Conservation (phyloP, 2,888 invertebrate genomes). For the Hypomecis punctinalis region DNA sequence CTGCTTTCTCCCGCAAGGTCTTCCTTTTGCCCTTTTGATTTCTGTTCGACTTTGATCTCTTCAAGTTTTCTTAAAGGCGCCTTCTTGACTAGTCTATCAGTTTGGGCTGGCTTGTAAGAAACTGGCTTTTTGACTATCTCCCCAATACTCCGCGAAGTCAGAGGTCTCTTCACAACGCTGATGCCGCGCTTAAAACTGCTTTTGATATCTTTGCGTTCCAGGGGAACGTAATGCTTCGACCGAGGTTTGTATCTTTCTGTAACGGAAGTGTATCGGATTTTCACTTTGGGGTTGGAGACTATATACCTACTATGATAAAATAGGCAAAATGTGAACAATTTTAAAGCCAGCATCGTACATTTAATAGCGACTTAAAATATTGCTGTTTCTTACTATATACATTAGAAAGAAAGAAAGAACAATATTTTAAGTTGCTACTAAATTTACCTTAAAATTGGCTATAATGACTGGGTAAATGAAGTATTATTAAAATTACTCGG, state of each 20-base stretch:
- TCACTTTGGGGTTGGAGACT: no score
- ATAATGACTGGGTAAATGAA: no score
- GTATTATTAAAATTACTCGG: no score
- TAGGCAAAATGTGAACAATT: no score
- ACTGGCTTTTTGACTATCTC: background rate
- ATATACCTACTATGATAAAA: no score
- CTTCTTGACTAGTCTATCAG: background rate
- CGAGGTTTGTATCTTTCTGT: conserved; percentile 7
- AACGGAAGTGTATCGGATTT: conserved; percentile 3
- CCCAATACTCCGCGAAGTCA: background rate
- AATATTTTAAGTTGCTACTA: no score
- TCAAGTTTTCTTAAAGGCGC: background rate
- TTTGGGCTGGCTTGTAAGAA: background rate
- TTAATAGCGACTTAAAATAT: no score
- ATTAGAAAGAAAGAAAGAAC: no score
- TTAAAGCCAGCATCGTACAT: no score
- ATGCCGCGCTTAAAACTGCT: background rate
- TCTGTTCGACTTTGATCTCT: background rate
- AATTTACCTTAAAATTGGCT: no score
- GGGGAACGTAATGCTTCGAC: background rate
- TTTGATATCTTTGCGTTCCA: background rate
- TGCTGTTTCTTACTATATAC: no score
- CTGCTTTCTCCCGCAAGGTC: background rate
- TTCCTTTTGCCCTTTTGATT: no score
- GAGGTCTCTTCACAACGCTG: conserved; percentile 2